These are phyloP conservation scores for Toxotes chatareus DNA, from an alignment of 2,113 vertebrate species.

Conservation along the genomic window DNA sequence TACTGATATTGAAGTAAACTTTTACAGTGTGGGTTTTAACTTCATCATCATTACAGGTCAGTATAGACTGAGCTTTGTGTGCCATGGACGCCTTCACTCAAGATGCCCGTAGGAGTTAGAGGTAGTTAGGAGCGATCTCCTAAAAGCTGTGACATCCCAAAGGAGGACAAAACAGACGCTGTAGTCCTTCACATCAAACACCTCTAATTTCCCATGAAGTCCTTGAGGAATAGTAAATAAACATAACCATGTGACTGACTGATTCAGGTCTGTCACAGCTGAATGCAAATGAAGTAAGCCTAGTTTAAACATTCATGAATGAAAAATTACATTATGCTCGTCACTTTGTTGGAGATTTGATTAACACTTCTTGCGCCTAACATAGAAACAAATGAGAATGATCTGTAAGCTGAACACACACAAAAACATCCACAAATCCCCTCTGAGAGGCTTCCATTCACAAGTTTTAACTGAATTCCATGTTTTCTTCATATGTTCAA, in stretches of 20 bases:
- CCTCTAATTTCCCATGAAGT: constrained; percentile 60
- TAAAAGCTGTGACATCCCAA: constrained; percentile 57
- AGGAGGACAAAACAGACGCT: constrained; percentile 55
- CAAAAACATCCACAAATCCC: constrained; percentile 59
- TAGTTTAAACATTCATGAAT: constrained; percentile 26
- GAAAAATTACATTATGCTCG: constrained; percentile 15
- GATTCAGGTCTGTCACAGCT: constrained; percentile 50
- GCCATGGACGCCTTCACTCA: constrained; percentile 12
- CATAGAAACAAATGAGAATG: constrained; percentile 40
- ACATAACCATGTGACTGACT: constrained; percentile 45
- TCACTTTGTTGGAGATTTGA: constrained; percentile 34
- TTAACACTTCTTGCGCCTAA: constrained; percentile 51
- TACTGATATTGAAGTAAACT: background rate
- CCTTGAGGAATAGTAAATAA: constrained; percentile 64
- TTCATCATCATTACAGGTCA: background rate
- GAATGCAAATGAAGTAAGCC: constrained; percentile 42
- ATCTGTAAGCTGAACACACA: constrained; percentile 55
- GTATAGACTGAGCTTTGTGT: background rate
- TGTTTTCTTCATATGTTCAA: constrained; percentile 81
- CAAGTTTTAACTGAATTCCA: constrained; percentile 73
- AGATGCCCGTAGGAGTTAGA: constrained; percentile 17
- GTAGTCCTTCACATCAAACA: constrained; percentile 64
- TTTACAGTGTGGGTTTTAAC: background rate
- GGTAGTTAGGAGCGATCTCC: constrained; percentile 22
- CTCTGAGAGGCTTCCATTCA: constrained; percentile 69